These are phyloP conservation scores for Chrysotoxum bicinctum DNA, from an alignment of 2,888 invertebrate genomes.

Conservation along the genomic window DNA sequence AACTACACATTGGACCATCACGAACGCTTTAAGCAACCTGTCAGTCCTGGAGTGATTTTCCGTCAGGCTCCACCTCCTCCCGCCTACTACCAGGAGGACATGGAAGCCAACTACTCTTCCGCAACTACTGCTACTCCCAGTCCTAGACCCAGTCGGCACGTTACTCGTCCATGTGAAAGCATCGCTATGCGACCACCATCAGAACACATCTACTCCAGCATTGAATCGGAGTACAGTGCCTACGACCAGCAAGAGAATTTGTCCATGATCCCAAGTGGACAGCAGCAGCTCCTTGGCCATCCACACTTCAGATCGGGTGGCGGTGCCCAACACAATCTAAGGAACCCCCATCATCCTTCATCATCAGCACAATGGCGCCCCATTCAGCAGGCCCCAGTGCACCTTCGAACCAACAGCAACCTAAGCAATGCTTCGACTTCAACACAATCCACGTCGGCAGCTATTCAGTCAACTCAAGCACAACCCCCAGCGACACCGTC, in stretches of 20 bases:
- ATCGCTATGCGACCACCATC: slow-evolving; percentile 88
- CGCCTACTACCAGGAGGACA: slow-evolving; percentile 83
- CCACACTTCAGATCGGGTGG: slow-evolving; percentile 59
- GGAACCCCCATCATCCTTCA: slow-evolving; percentile 62
- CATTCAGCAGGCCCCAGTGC: slow-evolving; percentile 77
- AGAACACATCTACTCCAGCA: slow-evolving; percentile 94
- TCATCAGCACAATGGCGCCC: slow-evolving; percentile 65
- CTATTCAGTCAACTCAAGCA: slow-evolving; percentile 74
- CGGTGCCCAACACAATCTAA: slow-evolving; percentile 51
- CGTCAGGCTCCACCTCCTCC: slow-evolving; percentile 83
- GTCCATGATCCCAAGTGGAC: slow-evolving; percentile 81
- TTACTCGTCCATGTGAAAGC: slow-evolving; percentile 77
- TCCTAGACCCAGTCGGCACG: slow-evolving; percentile 83
- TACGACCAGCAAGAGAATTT: slow-evolving; percentile 85
- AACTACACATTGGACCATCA: slow-evolving; percentile 89
- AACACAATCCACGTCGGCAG: slow-evolving; percentile 79
- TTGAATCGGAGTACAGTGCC: slow-evolving; percentile 93
- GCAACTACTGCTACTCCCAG: slow-evolving; percentile 86
- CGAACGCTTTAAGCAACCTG: slow-evolving; percentile 82
- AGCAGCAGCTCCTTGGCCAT: slow-evolving; percentile 76
- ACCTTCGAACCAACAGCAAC: slow-evolving; percentile 80
- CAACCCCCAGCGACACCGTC: slow-evolving; percentile 73
- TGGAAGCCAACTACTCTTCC: slow-evolving; percentile 86
- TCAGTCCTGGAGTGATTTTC: slow-evolving; percentile 82
- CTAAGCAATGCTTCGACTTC: slow-evolving; percentile 80